Conservation (phyloP, 2,113 vertebrate genomes). For the Xiphophorus couchianus region DNA sequence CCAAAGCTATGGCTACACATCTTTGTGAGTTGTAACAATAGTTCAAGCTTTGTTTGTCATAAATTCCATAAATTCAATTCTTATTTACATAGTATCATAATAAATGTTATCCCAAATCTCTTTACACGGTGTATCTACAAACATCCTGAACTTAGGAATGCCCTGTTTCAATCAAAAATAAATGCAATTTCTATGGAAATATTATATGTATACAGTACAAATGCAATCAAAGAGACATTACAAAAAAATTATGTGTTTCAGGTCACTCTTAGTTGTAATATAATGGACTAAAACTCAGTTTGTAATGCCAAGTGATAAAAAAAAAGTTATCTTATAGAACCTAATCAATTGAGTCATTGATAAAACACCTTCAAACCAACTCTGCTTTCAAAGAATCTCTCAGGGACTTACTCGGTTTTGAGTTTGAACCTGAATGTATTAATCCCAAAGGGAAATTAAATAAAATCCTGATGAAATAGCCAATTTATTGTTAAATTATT, state of each 20-base stretch:
- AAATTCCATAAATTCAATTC: not conserved
- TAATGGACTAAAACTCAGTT: not conserved
- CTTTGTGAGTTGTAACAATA: not conserved
- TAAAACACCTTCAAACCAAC: too few relatives aligned
- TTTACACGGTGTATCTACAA: too few relatives aligned
- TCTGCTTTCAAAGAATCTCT: too few relatives aligned
- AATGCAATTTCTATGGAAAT: too few relatives aligned
- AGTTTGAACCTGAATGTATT: not conserved
- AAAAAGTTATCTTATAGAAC: not conserved
- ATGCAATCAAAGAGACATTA: not conserved
- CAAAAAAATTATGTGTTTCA: not conserved
- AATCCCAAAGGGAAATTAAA: not conserved
- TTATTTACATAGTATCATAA: not conserved
- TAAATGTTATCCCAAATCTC: not conserved
- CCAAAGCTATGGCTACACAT: not conserved
- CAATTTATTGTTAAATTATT: not conserved
- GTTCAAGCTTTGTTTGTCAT: not conserved
- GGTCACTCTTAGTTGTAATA: not conserved
- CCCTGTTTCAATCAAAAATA: too few relatives aligned
- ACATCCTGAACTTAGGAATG: too few relatives aligned
- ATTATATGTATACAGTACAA: not conserved
- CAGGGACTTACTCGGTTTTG: not conserved
- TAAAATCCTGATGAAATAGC: not conserved
- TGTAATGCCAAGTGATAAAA: not conserved
- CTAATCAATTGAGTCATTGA: not conserved